Evolutionary conservation across 2,888 invertebrate species (phyloP), one percentile per base, ranked within the genome.

Genomic region (Itoplectis maculator): DNA sequence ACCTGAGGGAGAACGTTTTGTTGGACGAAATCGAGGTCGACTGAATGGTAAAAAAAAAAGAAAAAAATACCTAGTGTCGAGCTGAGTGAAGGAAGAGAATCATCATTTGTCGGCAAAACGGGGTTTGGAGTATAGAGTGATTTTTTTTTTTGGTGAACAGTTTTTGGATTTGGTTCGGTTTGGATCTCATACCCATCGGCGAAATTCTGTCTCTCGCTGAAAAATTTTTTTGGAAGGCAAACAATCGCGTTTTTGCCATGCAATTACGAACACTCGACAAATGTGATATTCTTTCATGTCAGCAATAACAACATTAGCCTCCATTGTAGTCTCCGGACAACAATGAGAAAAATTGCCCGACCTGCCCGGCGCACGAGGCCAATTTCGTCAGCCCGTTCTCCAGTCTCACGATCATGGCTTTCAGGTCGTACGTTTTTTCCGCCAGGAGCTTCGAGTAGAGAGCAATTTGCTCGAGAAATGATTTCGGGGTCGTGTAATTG

Each of bases 401-500:
- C 9, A 99, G 94, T 83, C 98, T 95, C 0, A 93, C 91, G 49
- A 98, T 97, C 93, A 96, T 97, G 85, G 96, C 95, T 86, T 95
- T 95, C 61, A 98, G 94, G 74, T 97, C 95, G 7, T 91, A 92
- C 0, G 95, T 95, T 90, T 96, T 97, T 85, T 95, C 95, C 20
- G 92, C 94, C 29, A 97, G 91, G 6, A 97, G 92, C 90, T 97
- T 97, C 0, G 95, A 94, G 89, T 96, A 99, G 5, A 99, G 94
- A 11, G 96, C 95, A 80, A 99, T 98, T 91, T 98, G 97, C 91
- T 99, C 99, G 63, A 99, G 93, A 93, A 98, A 99, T 0, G 98
- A 97, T 93, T 99, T 99, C 0, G 99, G 99, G 0, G 99, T 99
- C 0, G 99, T 99, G 92, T 99, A 99, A 93, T 99, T 99, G 93